A percentile compares a stretch with the other conserved stretches of the same genome.
Evolutionary conservation across 2,888 invertebrate species (phyloP).

Genomic region (Heteropelma amictum): DNA sequence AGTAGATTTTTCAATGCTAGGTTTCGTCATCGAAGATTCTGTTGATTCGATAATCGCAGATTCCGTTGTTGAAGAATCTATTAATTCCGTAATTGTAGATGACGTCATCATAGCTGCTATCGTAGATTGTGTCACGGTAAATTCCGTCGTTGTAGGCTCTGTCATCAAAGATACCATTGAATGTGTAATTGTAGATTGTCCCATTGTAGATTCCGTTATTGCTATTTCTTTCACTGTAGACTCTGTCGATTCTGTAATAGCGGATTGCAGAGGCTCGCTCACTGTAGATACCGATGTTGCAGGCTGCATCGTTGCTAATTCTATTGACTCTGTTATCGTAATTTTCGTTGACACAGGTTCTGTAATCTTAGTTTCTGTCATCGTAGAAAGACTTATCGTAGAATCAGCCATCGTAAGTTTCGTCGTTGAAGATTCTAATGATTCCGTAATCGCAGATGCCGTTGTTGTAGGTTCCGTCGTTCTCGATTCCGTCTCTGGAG

Average conservation of each 20-base stretch:
- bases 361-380: not conserved
- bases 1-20: not conserved
- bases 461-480: conserved; percentile 1
- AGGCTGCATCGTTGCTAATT: no score
- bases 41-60: no score
- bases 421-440: conserved; percentile 34
- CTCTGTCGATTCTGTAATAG: no score
- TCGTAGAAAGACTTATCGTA: not conserved
- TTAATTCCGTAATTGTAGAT: no score
- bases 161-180: not conserved
- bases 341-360: not conserved
- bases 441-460: not conserved
- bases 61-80: no score
- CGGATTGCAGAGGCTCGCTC: no score
- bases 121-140: no score
- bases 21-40: conserved; percentile 32
- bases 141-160: not conserved
- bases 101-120: no score
- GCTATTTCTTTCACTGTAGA: no score
- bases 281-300: no score
- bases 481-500: not conserved
- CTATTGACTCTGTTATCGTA: no score
- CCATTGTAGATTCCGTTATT: conserved; percentile 7
- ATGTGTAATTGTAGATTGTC: conserved; percentile 10
- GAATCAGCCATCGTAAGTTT: not conserved